A percentile compares a stretch with the other conserved stretches of the same genome.
These are phyloP conservation scores for Spongilla lacustris DNA, from an alignment of 37 sponge, comb jelly and placozoan genomes.

Conservation along the genomic window DNA sequence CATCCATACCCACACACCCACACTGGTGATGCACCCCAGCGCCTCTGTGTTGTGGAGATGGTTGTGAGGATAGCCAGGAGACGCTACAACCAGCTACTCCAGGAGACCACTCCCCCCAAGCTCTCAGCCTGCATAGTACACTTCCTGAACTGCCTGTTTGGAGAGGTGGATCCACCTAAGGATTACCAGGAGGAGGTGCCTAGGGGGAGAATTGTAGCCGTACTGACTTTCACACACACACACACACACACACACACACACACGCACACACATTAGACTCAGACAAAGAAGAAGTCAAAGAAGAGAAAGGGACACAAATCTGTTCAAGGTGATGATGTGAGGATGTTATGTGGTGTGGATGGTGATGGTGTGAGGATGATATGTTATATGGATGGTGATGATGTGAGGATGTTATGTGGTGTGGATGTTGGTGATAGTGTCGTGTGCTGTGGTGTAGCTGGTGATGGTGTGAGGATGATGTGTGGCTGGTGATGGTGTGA, in stretches of 20 bases:
- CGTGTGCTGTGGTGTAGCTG: too few species aligned
- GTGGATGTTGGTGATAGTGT: background rate
- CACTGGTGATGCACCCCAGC: background rate
- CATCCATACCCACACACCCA: too few species aligned
- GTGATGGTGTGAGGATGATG: background rate
- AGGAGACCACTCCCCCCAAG: conserved; percentile 48
- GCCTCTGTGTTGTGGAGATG: conserved; percentile 86
- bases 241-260: background rate
- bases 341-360: background rate
- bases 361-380: background rate
- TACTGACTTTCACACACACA: too few species aligned
- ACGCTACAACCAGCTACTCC: conserved; percentile 57
- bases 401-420: background rate
- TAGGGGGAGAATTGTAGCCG: background rate
- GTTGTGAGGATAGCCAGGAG: conserved; percentile 78
- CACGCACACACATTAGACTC: background rate
- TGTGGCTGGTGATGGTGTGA: conserved; percentile 1
- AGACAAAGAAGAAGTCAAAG: conserved; percentile 50
- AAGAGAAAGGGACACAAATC: conserved; percentile 8
- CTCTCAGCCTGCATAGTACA: conserved; percentile 63
- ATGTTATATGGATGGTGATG: too few species aligned
- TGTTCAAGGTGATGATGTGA: background rate
- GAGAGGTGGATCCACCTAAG: background rate
- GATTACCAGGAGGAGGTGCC: background rate
- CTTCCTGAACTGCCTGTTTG: conserved; percentile 86